Evolutionary conservation across 2,113 vertebrate species (phyloP), one percentile per base, ranked within the genome.

Genomic region (Hemicordylus capensis): DNA sequence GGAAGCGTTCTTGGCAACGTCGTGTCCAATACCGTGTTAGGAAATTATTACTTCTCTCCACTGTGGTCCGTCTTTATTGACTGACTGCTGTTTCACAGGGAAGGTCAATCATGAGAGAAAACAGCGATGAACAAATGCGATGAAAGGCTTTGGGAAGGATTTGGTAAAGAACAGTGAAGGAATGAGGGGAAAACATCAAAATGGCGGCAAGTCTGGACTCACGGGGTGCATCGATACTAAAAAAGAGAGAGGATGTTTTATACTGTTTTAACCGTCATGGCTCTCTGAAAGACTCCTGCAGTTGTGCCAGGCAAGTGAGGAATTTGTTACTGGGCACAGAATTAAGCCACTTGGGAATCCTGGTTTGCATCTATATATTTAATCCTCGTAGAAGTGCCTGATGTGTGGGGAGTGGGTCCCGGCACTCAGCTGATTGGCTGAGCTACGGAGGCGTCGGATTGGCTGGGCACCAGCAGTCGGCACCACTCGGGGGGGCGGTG

Each of bases 1-100:
- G 0, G 63, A 89, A 81, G 89, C 63, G 46, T 8, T 88, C 83
- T 89, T 93, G 74, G 85, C 84, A 84, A 88, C 34, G 54, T 51
- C 59, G 82, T 74, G 66, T 90, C 78, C 76, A 85, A 88, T 88
- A 82, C 6, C 64, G 85, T 85, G 87, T 85, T 58, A 88, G 90
- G 87, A 92, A 93, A 85, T 89, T 86, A 91, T 91, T 91, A 89
- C 80, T 92, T 89, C 56, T 88, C 72, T 84, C 78, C 66, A 69
- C 74, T 11, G 31, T 82, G 78, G 87, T 85, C 82, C 56, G 76
- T 88, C 86, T 93, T 88, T 51, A 56, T 87, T 58, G 67, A 56
- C 37, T 85, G 85, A 87, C 90, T 85, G 37, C 82, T 59, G 9
- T 69, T 88, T 81, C 84, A 48, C 51, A 87, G 44, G 63, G 91